A percentile compares a stretch with the other conserved stretches of the same genome.
phyloP scores from a whole-genome alignment of 30 jellyfish, hydroid and myxozoan species.

The Mastigias papua region DNA sequence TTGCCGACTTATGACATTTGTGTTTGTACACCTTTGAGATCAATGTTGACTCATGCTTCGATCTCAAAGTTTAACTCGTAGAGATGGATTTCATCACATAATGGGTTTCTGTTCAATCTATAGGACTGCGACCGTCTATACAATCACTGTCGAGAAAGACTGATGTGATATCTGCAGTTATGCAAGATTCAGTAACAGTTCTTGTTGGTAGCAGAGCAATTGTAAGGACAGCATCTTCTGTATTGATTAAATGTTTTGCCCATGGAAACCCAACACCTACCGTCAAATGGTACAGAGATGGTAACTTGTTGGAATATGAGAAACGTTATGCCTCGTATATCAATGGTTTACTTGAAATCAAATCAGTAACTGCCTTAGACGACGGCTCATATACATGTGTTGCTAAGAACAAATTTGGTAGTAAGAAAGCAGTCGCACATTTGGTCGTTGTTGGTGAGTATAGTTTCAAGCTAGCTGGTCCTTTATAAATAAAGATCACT shows the following conservation, averaged over 20 bases:
- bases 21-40: no score
- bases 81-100: no score
- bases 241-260: slow-evolving; percentile 56
- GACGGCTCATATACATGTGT: slow-evolving; percentile 74
- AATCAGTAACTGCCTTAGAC: slow-evolving; percentile 55
- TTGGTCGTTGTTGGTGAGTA: slow-evolving; percentile 81
- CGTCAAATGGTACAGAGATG: slow-evolving; percentile 80
- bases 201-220: slow-evolving; percentile 68
- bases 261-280: slow-evolving; percentile 78
- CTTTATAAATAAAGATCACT: no score
- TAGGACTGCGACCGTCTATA: slow-evolving; percentile 63
- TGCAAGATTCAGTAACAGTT: slow-evolving; percentile 40
- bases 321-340: slow-evolving; percentile 34
- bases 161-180: slow-evolving; percentile 40
- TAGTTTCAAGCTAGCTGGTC: no score
- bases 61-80: no score
- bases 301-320: slow-evolving; percentile 38
- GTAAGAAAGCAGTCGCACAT: slow-evolving; percentile 22
- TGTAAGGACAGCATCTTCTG: slow-evolving; percentile 25
- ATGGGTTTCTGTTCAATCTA: no score
- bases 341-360: slow-evolving; percentile 57
- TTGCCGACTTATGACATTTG: no score
- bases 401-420: slow-evolving; percentile 81
- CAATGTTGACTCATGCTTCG: no score
- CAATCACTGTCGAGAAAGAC: slow-evolving; percentile 19